Evolutionary conservation across 1,140 invertebrate species (phyloP), one percentile per base, ranked within the genome.

Genomic region (Potamilus streckersoni): DNA sequence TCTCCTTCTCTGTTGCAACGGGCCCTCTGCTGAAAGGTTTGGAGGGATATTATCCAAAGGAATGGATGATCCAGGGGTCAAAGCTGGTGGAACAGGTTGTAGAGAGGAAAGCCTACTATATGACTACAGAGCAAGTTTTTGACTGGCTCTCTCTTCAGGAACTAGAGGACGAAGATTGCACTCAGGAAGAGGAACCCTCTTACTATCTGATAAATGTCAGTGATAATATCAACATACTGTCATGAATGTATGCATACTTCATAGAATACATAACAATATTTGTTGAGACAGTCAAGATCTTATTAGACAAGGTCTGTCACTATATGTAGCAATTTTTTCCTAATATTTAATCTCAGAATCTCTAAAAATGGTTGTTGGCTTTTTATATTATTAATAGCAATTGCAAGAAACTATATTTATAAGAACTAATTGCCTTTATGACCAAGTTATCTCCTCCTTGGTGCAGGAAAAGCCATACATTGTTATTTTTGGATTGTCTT

Each of bases 1-100:
- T 86, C 66, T 70, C 60, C 17, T 84, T 86, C 64, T 60, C 78
- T 68, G 80, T 86, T 20, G 80, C 80, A 16, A 80, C 83, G 6
- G 69, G 38, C 0, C 61, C 73, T 27, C 74, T 86, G 14, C 71
- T 62, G 15, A 74, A 77, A 49, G 73, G 76, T 38, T 56, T 84
- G n/a, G 75, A 83, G 63, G 78, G 64, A 8, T 72, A 71, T 61
- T 72, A 61, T 11, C 83, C 85, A 2, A 73, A 77, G 20, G 64
- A 81, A 17, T 85, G 84, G 83, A 76, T 79, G 20, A 74, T 79
- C 16, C 65, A 65, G 27, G 69, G 74, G 5, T 49, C 70, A 19
- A 82, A 79, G 20, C 57, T 61, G 23, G 60, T 80, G 0, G 80
- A 74, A 8, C 59, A 69, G 59, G 55, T 79, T 4, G 23, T 60